Base-by-base conservation (phyloP, 2,888 invertebrate species). In the Trichogramma evanescens region DNA sequence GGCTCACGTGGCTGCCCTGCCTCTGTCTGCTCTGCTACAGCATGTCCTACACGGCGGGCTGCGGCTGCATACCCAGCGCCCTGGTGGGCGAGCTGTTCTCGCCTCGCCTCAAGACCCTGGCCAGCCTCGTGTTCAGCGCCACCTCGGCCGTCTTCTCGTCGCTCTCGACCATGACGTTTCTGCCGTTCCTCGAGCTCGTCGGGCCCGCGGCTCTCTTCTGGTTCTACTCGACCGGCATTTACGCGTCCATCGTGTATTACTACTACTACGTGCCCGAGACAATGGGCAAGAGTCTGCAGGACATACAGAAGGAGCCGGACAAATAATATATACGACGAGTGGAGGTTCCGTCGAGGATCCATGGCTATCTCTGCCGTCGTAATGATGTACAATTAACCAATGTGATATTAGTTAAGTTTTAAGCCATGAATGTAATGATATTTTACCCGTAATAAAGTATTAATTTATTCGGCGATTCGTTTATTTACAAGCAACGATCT, bases 31-130 rank as follows among this genome's bases (percentile, higher is more conserved):
- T 74, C 4, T 9, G 67, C 0, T 73, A 70, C 56, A 69, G 70
- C 13, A 54, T 72, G 2, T 71, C 70, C 7, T 66, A 72, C 8
- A 65, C 67, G 1, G 70, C 66, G 6, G 77, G 77, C 0, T 57
- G 74, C 2, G 63, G 72, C 0, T 67, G 70, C 0, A 70, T 77
- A n/a, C 75, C 76, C 0, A 70, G 66, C 41, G 69, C 74, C 0
- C 64, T 77, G 2, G 61, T 72, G 1, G 66, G 76, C 6, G 77
- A 77, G 63, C 64, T 77, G 38, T 77, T 77, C 59, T 70, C 74
- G 0, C 72, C 75, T 6, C 70, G 65, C 42, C 63, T 75, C 45
- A 77, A 77, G 59, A 72, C 72, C 5, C 41, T 73, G 1, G 73
- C 73, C 0, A 70, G 73, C 2, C 69, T 76, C 38, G 59, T 62